Conservation (phyloP, 1,140 invertebrate genomes). For the Drosophila burlai region DNA sequence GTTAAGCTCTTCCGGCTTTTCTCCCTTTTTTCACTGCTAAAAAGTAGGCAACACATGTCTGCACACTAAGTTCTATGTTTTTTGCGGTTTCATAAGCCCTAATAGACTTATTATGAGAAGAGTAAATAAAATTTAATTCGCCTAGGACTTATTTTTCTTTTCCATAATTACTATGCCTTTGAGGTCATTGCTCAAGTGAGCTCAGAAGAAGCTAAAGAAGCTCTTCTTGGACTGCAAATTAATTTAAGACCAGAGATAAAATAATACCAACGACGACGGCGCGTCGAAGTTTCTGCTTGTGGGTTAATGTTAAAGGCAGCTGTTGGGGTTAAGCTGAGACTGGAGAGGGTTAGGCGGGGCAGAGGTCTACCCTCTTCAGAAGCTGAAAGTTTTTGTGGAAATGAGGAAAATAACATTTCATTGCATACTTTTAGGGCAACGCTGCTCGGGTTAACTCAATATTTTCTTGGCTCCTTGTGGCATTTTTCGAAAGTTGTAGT, state of each 20-base stretch:
- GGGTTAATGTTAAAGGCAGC: constrained; percentile 8
- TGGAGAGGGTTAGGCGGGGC: not conserved
- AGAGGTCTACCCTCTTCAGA: not conserved
- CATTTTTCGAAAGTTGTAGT: constrained; percentile 35
- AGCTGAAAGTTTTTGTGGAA: constrained; percentile 37
- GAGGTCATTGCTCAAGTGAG: constrained; percentile 23
- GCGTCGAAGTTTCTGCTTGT: constrained; percentile 23
- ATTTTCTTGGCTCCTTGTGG: constrained; percentile 52
- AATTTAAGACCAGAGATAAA: constrained; percentile 27
- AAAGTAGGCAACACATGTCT: not conserved
- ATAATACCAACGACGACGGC: constrained; percentile 13
- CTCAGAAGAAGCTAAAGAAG: not conserved
- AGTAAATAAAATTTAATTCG: not conserved
- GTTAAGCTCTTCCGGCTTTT: not conserved
- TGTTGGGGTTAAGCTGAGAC: not conserved
- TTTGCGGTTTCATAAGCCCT: not conserved
- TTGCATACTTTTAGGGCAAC: constrained; percentile 48
- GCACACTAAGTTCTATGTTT: not conserved
- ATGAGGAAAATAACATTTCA: constrained; percentile 53
- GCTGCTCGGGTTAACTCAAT: constrained; percentile 51
- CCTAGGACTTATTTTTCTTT: not conserved
- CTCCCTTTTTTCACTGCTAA: not conserved
- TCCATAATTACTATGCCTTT: constrained; percentile 25
- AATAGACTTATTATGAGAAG: not conserved
- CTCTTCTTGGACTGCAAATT: constrained; percentile 24